Percentiles rank a stretch among this genome's conserved stretches.
phyloP scores from a whole-genome alignment of 2,113 vertebrate genomes.

The Dromaius novaehollandiae region DNA sequence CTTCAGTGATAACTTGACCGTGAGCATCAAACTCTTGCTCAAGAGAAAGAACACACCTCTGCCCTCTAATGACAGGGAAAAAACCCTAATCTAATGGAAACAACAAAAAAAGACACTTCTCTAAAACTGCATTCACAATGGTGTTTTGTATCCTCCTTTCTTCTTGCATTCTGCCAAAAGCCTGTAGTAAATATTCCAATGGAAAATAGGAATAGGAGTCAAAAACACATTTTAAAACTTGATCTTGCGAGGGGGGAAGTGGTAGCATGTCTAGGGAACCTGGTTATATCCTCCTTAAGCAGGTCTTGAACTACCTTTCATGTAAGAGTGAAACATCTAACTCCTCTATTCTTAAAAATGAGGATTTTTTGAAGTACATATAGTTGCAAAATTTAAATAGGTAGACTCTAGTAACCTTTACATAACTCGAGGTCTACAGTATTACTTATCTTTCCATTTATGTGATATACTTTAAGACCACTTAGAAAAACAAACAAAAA shows the following conservation, averaged over 20 bases:
- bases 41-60: neutral
- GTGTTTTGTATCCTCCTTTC: neutral
- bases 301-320: neutral
- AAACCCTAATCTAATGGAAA: neutral
- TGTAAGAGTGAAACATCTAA: neutral
- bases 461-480: no score
- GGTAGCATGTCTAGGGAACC: neutral
- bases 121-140: rapidly evolving
- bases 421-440: neutral
- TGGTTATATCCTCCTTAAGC: neutral
- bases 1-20: neutral
- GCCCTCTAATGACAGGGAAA: neutral
- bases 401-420: neutral
- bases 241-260: neutral
- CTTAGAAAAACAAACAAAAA: no score
- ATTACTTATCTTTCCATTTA: neutral
- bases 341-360: neutral
- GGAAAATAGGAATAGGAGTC: neutral
- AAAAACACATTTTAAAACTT: neutral
- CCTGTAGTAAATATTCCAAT: neutral
- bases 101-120: neutral
- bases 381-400: neutral
- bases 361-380: neutral
- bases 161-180: neutral
- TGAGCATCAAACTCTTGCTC: neutral